These are phyloP conservation scores for Eustalomyia histrio DNA, from an alignment of 2,888 invertebrate species.

Conservation along the genomic window DNA sequence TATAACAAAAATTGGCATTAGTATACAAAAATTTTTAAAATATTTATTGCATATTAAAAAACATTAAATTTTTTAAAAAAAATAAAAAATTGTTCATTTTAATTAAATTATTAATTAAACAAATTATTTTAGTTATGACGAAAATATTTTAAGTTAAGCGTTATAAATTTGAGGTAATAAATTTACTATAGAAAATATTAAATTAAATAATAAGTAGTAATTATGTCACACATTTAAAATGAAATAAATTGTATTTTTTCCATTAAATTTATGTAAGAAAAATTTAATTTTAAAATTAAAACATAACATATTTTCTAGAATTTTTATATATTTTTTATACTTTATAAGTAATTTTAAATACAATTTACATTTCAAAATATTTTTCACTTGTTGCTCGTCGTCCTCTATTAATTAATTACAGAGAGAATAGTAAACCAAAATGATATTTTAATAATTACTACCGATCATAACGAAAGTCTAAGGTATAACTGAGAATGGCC, in stretches of 20 bases:
- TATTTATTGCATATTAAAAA: background rate
- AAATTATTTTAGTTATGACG: constrained; percentile 18
- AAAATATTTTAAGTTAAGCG: background rate
- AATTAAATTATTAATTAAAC: background rate
- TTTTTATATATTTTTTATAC: background rate
- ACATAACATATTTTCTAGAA: background rate
- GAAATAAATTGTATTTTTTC: constrained; percentile 3
- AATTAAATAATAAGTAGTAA: constrained; percentile 49
- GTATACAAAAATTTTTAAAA: background rate
- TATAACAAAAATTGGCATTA: background rate
- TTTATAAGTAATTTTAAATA: background rate
- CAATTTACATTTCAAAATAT: constrained; percentile 23
- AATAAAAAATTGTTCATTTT: background rate
- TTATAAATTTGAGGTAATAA: background rate
- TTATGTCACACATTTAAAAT: constrained; percentile 37
- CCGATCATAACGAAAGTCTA: constrained; percentile 53
- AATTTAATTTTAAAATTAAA: background rate
- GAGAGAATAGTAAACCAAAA: background rate
- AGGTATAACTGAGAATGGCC: constrained; percentile 61
- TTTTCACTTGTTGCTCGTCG: constrained; percentile 27
- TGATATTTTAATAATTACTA: constrained; percentile 40
- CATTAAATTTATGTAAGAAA: constrained; percentile 21
- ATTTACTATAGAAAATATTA: background rate
- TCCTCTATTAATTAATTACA: constrained; percentile 14
- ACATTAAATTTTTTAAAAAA: background rate